Evolutionary conservation across 2,888 invertebrate species (phyloP), one percentile per base, ranked within the genome.

Genomic region (Drosophila subquinaria): DNA sequence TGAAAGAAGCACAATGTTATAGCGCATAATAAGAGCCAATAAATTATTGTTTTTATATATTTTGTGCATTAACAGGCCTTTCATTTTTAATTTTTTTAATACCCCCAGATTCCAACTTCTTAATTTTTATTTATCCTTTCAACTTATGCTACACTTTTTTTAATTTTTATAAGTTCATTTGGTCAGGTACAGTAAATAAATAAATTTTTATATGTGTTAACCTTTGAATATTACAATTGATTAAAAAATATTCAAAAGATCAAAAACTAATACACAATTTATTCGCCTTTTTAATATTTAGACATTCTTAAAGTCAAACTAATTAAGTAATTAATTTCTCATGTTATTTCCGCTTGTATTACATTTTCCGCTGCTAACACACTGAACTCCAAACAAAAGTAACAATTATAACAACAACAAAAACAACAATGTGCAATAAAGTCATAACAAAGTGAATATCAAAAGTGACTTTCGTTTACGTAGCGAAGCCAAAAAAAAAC

Each of bases 391-490:
- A 61, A 61, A 51, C 59, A 73, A 63, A 65, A 60, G 60, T 38
- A 69, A 60, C 65, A 59, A 55, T 64, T 43, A 36, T 35, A 43
- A n/a, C 33, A 56, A 23, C 42, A 57, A 47, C 51, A 80, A 56
- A 61, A 50, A 59, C 50, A 69, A 60, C 62, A 61, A 50, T 65
- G 47, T 64, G 64, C 53, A 47, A 47, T 43, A 60, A 76, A 79
- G 69, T 76, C 79, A 76, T 76, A 88, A 79, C 79, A 82, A 88
- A 86, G 76, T 60, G 59, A 78, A 63, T 79, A 86, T 73, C 79
- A 79, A 88, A 73, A 82, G 70, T 62, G 74, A 87, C 79, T 84
- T 84, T 86, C 84, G 87, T 84, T 81, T 86, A 86, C 69, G 65
- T 60, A 70, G 75, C 52, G 35, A 60, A 51, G n/a, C 38, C 60